phyloP scores from a whole-genome alignment of 2,797 vertebrate genomes.

The Tapirus indicus region DNA sequence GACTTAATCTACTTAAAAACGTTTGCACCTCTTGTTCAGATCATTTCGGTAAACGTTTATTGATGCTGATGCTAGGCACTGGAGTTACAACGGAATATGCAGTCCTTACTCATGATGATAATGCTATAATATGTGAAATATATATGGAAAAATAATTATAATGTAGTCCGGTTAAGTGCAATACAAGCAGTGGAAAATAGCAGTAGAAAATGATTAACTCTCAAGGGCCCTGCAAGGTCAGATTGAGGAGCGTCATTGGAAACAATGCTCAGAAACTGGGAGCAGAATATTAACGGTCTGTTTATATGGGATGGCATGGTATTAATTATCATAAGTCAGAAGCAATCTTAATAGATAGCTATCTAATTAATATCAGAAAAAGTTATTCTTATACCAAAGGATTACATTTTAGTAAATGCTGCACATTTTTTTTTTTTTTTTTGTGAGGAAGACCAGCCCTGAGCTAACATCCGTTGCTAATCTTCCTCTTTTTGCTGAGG shows the following conservation, averaged over 20 bases:
- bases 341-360: neutral
- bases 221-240: neutral
- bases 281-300: neutral
- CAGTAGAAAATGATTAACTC: neutral
- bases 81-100: neutral
- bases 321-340: slow-evolving; percentile 1
- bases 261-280: neutral
- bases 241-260: neutral
- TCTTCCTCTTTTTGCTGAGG: too few relatives aligned
- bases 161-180: neutral
- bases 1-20: slow-evolving; percentile 3
- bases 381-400: neutral
- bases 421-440: too few relatives aligned
- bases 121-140: neutral
- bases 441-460: too few relatives aligned
- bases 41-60: slow-evolving; percentile 29
- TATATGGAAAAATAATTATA: neutral
- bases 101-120: neutral
- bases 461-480: too few relatives aligned
- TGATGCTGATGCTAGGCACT: neutral
- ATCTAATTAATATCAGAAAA: neutral
- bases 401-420: neutral
- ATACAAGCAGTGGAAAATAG: neutral
- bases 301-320: neutral
- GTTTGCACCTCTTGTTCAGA: neutral